Base-by-base conservation (phyloP, 2,888 invertebrate species). In the Drosophila rubida region DNA sequence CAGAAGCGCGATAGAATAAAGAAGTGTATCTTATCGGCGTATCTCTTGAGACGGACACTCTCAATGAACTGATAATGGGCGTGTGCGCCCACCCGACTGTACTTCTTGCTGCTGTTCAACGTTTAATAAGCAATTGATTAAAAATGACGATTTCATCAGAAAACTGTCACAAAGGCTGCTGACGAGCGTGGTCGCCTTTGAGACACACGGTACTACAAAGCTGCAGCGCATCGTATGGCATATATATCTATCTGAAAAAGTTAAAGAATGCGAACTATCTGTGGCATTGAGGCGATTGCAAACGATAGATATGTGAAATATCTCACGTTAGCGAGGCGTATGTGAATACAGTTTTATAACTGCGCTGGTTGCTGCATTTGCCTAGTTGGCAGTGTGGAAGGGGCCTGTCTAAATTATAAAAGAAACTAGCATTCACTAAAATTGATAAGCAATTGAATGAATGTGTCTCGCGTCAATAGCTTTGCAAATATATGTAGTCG, bases 1-100 rank as follows among this genome's bases (percentile, higher is more conserved):
- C 58, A 46, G 6, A 16, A 2, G 30, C 2, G 4, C 22, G 2
- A 11, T 22, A 7, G 9, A 7, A 37, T 9, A n/a, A 19, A 14
- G 6, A 3, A 16, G 4, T 19, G 13, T 70, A 61, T 71, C 76
- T 71, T 35, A 71, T 76, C 66, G 39, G 14, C 22, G 6, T 39
- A 46, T 60, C 51, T 66, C 51, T 42, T 35, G 23, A 59, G 58
- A 59, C 57, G 50, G n/a, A 39, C 57, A 49, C 72, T 60, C 45
- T 11, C 30, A 45, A 25, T 27, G 41, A 19, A 1, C 13, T 8
- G 44, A 50, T 46, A 44, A 58, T 9, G 13, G 51, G 49, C 55
- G 46, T 55, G 60, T 48, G 45, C 14, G 45, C 32, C 11, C 27
- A 4, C 6, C 6, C 30, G 5, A 16, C 27, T n/a, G 16, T 11